Percentiles rank a stretch among this genome's conserved stretches.
These are phyloP conservation scores for Todiramphus chloris DNA, from an alignment of 2,113 vertebrate genomes.

Conservation along the genomic window DNA sequence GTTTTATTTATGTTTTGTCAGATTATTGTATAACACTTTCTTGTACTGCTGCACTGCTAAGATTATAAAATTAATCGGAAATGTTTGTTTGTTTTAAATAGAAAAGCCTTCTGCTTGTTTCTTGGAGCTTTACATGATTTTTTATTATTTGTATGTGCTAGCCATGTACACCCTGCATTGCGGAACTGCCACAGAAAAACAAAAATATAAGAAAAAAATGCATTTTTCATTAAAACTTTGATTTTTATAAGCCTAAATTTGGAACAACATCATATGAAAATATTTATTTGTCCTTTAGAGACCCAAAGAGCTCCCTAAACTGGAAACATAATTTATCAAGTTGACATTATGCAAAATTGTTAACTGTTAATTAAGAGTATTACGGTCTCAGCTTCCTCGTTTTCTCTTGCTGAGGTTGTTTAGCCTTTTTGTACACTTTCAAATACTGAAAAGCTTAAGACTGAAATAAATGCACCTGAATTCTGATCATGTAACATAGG, in stretches of 20 bases:
- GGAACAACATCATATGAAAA: neutral
- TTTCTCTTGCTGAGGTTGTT: neutral
- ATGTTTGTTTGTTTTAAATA: neutral
- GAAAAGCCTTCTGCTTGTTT: neutral
- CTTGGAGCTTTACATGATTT: neutral
- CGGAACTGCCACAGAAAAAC: neutral
- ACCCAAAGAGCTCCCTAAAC: neutral
- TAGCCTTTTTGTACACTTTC: neutral
- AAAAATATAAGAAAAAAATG: neutral
- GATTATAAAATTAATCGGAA: neutral
- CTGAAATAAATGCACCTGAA: neutral
- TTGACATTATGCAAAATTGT: neutral
- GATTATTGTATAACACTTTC: neutral
- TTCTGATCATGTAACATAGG: neutral
- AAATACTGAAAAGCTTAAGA: neutral
- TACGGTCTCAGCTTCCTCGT: neutral
- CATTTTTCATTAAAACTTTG: neutral
- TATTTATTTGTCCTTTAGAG: slow-evolving; percentile 4
- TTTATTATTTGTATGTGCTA: neutral
- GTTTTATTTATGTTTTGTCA: slow-evolving; percentile 29
- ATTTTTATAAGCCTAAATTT: neutral
- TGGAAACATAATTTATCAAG: neutral
- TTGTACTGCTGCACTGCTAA: neutral
- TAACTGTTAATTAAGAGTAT: neutral
- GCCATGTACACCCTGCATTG: neutral